phyloP scores from a whole-genome alignment of 2,888 invertebrate species.

The Rhagophthalmus giganteus region DNA sequence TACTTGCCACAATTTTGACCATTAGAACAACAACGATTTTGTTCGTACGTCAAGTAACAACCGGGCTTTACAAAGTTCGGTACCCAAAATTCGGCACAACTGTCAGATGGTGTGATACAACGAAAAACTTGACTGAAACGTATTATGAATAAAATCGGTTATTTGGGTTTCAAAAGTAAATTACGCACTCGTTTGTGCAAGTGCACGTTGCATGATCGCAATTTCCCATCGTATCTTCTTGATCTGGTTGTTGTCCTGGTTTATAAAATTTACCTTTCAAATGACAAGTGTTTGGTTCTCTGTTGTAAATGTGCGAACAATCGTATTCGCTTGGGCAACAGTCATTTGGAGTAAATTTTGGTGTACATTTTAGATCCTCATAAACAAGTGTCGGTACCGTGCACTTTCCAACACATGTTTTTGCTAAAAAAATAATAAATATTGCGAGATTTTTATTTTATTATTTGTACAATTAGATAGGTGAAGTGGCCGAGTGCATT shows the following conservation, averaged over 20 bases:
- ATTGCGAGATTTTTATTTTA: too few species aligned
- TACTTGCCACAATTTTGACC: conserved; percentile 32
- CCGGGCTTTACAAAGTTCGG: conserved; percentile 15
- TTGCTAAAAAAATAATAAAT: not conserved
- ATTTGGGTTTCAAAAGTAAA: not conserved
- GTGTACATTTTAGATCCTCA: conserved; percentile 8
- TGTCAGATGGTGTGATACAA: conserved; percentile 37
- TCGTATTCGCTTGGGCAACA: conserved; percentile 32
- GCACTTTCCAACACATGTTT: not conserved
- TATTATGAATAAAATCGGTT: too few species aligned
- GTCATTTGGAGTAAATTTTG: conserved; percentile 5
- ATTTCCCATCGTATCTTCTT: conserved; percentile 21
- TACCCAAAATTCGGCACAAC: conserved; percentile 36
- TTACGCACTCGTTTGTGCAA: conserved; percentile 15
- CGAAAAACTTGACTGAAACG: conserved; percentile 8
- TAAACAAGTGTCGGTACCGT: conserved; percentile 6
- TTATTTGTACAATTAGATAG: too few species aligned
- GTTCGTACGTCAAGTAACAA: conserved; percentile 21
- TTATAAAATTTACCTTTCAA: conserved; percentile 29
- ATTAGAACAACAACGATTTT: conserved; percentile 27
- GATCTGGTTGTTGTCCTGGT: conserved; percentile 9
- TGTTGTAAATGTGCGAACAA: conserved; percentile 13
- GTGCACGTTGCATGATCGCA: conserved; percentile 27
- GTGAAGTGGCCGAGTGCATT: too few species aligned
- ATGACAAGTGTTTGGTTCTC: conserved; percentile 17